Percentiles rank a stretch among this genome's conserved stretches.
Conservation (phyloP, 2,797 vertebrate genomes). For the Acrossocheilus fasciatus region DNA sequence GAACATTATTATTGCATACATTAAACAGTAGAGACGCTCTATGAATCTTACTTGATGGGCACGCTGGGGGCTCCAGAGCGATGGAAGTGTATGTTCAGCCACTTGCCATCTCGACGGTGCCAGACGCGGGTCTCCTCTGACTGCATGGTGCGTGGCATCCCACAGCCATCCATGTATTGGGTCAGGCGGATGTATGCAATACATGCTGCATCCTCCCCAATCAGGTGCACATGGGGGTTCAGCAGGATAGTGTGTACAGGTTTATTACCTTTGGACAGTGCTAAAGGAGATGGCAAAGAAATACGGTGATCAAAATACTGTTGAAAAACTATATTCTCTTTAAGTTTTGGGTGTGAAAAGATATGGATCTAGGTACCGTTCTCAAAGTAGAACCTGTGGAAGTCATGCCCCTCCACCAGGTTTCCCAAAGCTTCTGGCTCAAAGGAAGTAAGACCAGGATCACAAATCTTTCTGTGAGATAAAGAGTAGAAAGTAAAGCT, state of each 20-base stretch:
- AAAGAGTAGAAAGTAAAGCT: background rate
- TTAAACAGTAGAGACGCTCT: conserved; percentile 77
- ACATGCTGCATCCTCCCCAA: conserved; percentile 92
- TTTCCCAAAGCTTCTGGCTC: conserved; percentile 96
- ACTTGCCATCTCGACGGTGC: conserved; percentile 95
- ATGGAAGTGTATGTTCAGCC: conserved; percentile 98
- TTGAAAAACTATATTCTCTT: background rate
- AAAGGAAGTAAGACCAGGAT: conserved; percentile 94
- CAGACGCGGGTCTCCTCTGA: conserved; percentile 96
- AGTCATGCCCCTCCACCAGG: conserved; percentile 95
- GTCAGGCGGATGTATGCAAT: conserved; percentile 95
- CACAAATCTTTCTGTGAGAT: conserved; percentile 87
- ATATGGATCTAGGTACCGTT: conserved; percentile 79
- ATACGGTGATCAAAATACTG: background rate
- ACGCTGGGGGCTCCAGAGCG: conserved; percentile 93
- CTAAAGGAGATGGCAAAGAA: conserved; percentile 66
- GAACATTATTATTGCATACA: background rate
- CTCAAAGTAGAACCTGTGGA: conserved; percentile 97
- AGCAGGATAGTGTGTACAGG: conserved; percentile 96
- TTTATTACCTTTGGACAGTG: conserved; percentile 92
- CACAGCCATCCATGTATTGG: conserved; percentile 89
- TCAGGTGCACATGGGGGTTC: conserved; percentile 95
- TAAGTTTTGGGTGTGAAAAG: background rate
- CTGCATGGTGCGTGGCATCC: conserved; percentile 94
- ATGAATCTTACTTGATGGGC: conserved; percentile 80